phyloP scores from a whole-genome alignment of 2,888 invertebrate genomes.

The Pantelozetes paolii region DNA sequence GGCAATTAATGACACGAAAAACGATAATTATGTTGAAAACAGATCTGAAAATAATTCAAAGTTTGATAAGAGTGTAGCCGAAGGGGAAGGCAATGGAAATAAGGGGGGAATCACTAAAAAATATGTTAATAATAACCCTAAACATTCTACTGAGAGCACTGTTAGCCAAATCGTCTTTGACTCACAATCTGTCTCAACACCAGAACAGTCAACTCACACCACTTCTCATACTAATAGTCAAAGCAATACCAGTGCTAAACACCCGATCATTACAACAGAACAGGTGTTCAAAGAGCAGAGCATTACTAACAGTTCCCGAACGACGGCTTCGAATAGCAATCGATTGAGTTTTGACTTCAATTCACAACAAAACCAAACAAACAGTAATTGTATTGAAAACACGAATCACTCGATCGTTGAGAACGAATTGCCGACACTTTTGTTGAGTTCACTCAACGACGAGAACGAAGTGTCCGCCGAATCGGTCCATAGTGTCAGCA shows the following conservation, averaged over 20 bases:
- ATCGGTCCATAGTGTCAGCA: constrained; percentile 37
- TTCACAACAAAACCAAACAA: neutral
- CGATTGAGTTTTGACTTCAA: constrained; percentile 3
- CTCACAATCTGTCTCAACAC: neutral
- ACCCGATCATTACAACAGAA: neutral
- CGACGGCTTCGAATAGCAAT: neutral
- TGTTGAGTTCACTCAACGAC: constrained; percentile 32
- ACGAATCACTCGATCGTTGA: neutral
- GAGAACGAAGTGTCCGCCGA: constrained; percentile 33
- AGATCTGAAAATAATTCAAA: constrained; percentile 16
- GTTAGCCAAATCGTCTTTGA: neutral
- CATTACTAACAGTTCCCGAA: neutral
- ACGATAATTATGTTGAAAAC: constrained; percentile 20
- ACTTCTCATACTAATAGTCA: too few relatives aligned
- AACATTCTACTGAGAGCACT: neutral
- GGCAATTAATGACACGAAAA: constrained; percentile 28
- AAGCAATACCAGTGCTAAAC: neutral
- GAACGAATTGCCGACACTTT: constrained; percentile 31
- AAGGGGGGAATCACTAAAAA: constrained; percentile 21
- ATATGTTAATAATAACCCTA: neutral
- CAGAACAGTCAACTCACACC: neutral
- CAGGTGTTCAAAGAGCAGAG: neutral
- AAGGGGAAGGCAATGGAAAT: neutral
- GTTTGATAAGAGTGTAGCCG: constrained; percentile 5
- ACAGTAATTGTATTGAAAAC: neutral